phyloP scores from a whole-genome alignment of 2,797 vertebrate genomes.

The Pelochelys cantorii region DNA sequence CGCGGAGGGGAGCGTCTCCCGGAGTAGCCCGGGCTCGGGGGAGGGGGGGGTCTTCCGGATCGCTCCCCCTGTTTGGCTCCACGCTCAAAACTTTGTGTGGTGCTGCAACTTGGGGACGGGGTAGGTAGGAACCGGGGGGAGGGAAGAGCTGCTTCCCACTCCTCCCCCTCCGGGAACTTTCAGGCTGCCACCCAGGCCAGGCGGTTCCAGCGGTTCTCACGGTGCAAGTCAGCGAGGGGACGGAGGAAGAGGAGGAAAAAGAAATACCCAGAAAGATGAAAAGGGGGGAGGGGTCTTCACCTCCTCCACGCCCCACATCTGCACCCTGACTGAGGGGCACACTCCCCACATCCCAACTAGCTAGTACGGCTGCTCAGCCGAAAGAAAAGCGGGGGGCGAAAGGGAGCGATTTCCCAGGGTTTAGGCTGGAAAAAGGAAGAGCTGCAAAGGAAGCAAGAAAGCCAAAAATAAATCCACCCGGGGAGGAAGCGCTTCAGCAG shows the following conservation, averaged over 20 bases:
- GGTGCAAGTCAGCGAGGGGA: background rate
- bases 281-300: constrained; percentile 34
- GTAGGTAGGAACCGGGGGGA: background rate
- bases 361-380: too few relatives aligned
- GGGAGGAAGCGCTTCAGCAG: background rate
- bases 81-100: background rate
- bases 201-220: background rate
- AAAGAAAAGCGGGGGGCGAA: background rate
- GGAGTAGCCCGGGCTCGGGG: background rate
- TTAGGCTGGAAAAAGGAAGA: background rate
- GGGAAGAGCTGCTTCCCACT: background rate
- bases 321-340: constrained; percentile 56
- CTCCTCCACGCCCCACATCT: constrained; percentile 57
- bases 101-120: accelerated
- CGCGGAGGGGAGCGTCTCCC: background rate
- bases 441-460: constrained; percentile 38
- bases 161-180: background rate
- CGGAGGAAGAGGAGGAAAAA: background rate
- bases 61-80: background rate
- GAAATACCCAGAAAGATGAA: background rate
- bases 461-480: constrained; percentile 60
- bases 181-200: background rate
- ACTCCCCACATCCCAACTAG: constrained; percentile 48
- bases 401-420: background rate
- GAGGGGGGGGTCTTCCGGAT: background rate